phyloP scores from a whole-genome alignment of 2,797 vertebrate genomes.

The Hoplostethus mediterraneus region DNA sequence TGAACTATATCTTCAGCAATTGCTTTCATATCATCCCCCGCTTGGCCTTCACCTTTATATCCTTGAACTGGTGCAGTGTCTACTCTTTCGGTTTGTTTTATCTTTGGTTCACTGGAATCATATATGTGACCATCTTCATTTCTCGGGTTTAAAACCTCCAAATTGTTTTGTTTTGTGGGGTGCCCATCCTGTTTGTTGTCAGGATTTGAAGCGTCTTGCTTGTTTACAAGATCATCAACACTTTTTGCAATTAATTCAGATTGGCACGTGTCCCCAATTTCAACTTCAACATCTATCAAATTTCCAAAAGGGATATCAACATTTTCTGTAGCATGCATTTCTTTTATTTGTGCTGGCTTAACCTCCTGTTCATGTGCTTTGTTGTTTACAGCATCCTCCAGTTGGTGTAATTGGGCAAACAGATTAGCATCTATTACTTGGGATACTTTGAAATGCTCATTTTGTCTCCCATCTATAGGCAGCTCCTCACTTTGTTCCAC shows the following conservation, averaged over 20 bases:
- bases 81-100: background rate
- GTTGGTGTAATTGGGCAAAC: background rate
- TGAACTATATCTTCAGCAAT: constrained; percentile 3
- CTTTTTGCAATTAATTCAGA: background rate
- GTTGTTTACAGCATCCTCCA: constrained; percentile 10
- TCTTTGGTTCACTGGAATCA: background rate
- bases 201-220: background rate
- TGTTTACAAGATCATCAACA: constrained; percentile 3
- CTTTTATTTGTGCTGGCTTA: constrained; percentile 1
- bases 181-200: constrained; percentile 1
- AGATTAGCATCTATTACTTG: background rate
- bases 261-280: background rate
- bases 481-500: background rate
- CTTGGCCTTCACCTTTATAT: background rate
- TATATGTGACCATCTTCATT: background rate
- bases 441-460: background rate
- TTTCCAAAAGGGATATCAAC: constrained; percentile 7
- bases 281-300: constrained; percentile 12
- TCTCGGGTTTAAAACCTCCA: background rate
- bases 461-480: constrained; percentile 27
- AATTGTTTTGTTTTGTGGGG: background rate
- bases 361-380: background rate
- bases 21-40: constrained; percentile 5
- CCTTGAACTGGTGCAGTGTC: background rate
- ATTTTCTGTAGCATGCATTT: constrained; percentile 1